A percentile compares a stretch with the other conserved stretches of the same genome.
Evolutionary conservation across 2,113 vertebrate species (phyloP).

Genomic region (Myxocyprinus asiaticus): DNA sequence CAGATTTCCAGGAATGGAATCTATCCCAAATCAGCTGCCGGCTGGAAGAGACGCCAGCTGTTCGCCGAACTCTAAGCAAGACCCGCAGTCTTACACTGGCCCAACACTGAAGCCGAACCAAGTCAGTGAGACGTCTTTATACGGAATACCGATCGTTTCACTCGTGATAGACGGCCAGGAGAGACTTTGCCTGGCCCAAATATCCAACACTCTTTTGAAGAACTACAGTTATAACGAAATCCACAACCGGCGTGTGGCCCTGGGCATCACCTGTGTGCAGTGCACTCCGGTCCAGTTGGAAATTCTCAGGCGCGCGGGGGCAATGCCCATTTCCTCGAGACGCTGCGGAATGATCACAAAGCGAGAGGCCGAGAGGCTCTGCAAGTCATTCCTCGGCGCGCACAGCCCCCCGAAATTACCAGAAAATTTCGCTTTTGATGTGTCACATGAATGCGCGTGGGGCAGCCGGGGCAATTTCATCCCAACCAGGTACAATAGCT

Average conservation of each 20-base stretch:
- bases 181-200: constrained; percentile 89
- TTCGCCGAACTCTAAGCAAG: constrained; percentile 90
- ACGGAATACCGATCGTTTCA: constrained; percentile 94
- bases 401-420: constrained; percentile 87
- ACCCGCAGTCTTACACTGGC: constrained; percentile 83
- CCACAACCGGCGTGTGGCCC: constrained; percentile 90
- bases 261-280: constrained; percentile 92
- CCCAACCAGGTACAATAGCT: constrained; percentile 90
- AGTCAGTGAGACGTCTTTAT: constrained; percentile 91
- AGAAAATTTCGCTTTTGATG: constrained; percentile 91
- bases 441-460: constrained; percentile 90
- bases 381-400: constrained; percentile 89
- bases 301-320: constrained; percentile 86
- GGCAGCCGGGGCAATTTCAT: constrained; percentile 89
- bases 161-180: constrained; percentile 94
- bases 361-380: constrained; percentile 88
- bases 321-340: constrained; percentile 90
- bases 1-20: constrained; percentile 87
- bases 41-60: constrained; percentile 87
- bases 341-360: constrained; percentile 94
- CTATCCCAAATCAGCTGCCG: constrained; percentile 83
- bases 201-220: constrained; percentile 89
- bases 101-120: constrained; percentile 92
- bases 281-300: constrained; percentile 92
- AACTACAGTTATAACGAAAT: constrained; percentile 94